Evolutionary conservation across 2,113 vertebrate species (phyloP), one percentile per base, ranked within the genome.

Genomic region (Microtus pennsylvanicus): DNA sequence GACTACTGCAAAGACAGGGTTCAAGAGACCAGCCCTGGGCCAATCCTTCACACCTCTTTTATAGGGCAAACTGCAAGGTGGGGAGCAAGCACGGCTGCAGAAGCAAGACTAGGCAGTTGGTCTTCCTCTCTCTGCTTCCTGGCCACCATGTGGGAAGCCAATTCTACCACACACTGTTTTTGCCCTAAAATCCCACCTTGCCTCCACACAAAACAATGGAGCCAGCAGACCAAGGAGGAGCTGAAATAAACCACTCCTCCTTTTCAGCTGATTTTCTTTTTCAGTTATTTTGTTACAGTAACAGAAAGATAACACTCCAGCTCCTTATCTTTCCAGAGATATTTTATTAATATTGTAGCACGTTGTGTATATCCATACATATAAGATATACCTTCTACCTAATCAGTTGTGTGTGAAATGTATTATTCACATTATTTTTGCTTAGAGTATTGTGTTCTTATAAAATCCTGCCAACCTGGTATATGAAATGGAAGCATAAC

Each of bases 391-490:
- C 35, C 47, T 88, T 95, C 76, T 81, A n/a, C 42, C 63, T 22
- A 80, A 87, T 35, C 55, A 90, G 81, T 78, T 50, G 86, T 5
- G 24, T 19, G 70, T 38, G 19, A 63, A 63, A 28, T 69, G 65
- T 52, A 78, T 77, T 55, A 45, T 92, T 93, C n/a, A 87, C 47
- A 65, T 90, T 86, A 11, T 45, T 95, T 90, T 74, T 38, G 74
- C 75, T 26, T 90, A 87, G 55, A 21, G 55, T 14, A 26, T 30
- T 58, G 35, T 70, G 72, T 17, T 47, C 19, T 72, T 76, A n/a
- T 42, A 82, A 77, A 58, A 94, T 67, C 75, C 26, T 65, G 61
- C 87, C 24, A 92, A 19, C 5, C 28, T 35, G 35, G 38, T 21
- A 5, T 17, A 47, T 28, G 33, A 30, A 52, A 16, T 52, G 21